phyloP scores from a whole-genome alignment of 2,888 invertebrate genomes.

The Elysia crispata region DNA sequence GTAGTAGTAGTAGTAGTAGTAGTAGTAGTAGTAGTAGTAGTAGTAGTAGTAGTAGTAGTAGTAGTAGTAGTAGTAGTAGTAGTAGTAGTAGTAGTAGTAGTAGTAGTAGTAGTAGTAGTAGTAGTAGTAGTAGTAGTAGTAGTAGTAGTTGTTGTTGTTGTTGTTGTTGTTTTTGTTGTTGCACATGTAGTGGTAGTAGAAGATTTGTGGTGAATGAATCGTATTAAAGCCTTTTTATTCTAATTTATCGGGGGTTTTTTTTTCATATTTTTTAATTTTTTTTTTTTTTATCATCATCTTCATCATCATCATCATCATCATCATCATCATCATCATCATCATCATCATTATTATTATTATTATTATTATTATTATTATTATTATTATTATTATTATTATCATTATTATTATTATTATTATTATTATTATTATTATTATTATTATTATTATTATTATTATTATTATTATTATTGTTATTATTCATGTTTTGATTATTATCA shows the following conservation, averaged over 20 bases:
- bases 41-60: conserved; percentile 35
- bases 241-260: too few relatives aligned
- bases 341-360: neutral
- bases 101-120: conserved; percentile 30
- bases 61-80: conserved; percentile 38
- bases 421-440: neutral
- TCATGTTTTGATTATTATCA: too few relatives aligned
- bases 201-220: too few relatives aligned
- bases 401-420: neutral
- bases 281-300: too few relatives aligned
- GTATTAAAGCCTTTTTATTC: too few relatives aligned
- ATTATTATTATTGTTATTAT: too few relatives aligned
- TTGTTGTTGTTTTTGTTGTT: conserved; percentile 13
- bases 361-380: neutral
- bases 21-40: conserved; percentile 42
- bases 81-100: conserved; percentile 36
- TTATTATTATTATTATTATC: conserved; percentile 12
- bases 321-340: too few relatives aligned
- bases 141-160: conserved; percentile 7
- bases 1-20: conserved; percentile 49
- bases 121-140: conserved; percentile 29
- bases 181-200: too few relatives aligned
- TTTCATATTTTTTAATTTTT: too few relatives aligned
- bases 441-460: too few relatives aligned
- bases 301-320: too few relatives aligned